A percentile compares a stretch with the other conserved stretches of the same genome.
phyloP scores from a whole-genome alignment of 1,140 invertebrate species.

The Achatina immaculata region DNA sequence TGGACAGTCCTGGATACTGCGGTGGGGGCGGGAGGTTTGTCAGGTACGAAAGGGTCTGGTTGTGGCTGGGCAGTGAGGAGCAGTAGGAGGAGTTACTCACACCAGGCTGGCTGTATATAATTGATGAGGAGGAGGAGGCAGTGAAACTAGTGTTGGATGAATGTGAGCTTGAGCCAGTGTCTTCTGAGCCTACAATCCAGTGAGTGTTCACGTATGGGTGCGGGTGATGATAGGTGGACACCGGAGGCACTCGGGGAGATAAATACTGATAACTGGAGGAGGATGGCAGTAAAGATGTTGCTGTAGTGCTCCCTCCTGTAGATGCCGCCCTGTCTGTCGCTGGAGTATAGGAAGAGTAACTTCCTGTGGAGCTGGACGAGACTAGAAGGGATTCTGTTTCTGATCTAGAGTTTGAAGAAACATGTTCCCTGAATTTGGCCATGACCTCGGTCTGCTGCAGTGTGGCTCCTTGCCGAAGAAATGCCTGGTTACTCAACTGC shows the following conservation, averaged over 20 bases:
- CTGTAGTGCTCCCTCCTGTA: background rate
- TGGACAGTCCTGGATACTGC: constrained; percentile 66
- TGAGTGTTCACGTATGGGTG: constrained; percentile 44
- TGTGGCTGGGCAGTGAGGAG: constrained; percentile 7
- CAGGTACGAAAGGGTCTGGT: constrained; percentile 46
- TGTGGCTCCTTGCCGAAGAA: background rate
- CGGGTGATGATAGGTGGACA: constrained; percentile 44
- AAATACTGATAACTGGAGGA: constrained; percentile 25
- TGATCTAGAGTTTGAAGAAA: background rate
- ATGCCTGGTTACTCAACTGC: background rate
- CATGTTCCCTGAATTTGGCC: background rate
- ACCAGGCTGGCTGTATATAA: background rate
- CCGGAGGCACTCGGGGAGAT: constrained; percentile 31
- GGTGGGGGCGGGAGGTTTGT: constrained; percentile 62
- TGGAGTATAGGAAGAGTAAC: background rate
- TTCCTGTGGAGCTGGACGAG: background rate
- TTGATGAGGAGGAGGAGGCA: background rate
- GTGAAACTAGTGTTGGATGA: background rate
- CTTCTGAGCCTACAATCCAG: constrained; percentile 36
- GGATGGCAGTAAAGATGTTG: background rate
- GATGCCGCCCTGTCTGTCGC: background rate
- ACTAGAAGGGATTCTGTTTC: background rate
- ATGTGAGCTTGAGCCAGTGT: background rate
- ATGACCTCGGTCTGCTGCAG: background rate
- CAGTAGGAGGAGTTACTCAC: too few relatives aligned